A percentile compares a stretch with the other conserved stretches of the same genome.
Evolutionary conservation across 1,140 invertebrate genomes (phyloP).

Genomic region (Drosophila bifasciata): DNA sequence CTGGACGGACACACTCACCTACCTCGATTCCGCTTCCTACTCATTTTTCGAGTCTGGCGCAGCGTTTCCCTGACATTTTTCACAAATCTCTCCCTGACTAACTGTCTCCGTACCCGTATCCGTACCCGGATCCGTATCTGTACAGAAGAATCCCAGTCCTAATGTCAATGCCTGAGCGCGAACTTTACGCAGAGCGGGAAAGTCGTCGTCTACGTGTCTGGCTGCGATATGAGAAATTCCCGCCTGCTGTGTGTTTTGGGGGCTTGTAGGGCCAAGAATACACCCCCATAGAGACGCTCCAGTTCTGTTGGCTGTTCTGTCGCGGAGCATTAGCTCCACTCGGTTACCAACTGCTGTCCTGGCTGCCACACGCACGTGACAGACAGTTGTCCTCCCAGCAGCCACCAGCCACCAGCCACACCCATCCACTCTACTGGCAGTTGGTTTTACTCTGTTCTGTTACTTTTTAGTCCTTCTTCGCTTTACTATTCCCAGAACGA

Average conservation of each 20-base stretch:
- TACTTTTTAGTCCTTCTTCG: constrained; percentile 5
- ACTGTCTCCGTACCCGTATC: constrained; percentile 20
- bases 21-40: constrained; percentile 60
- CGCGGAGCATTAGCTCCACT: constrained; percentile 41
- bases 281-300: not conserved
- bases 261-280: too few relatives aligned
- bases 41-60: constrained; percentile 61
- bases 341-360: constrained; percentile 24
- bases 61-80: constrained; percentile 67
- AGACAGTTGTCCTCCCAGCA: constrained; percentile 19
- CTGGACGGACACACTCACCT: constrained; percentile 25
- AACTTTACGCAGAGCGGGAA: constrained; percentile 26
- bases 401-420: constrained; percentile 1
- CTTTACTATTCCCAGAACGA: constrained; percentile 1
- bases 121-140: constrained; percentile 13
- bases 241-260: constrained; percentile 10
- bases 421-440: not conserved
- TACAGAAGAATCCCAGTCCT: constrained; percentile 18
- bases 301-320: constrained; percentile 22
- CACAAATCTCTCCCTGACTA: constrained; percentile 61
- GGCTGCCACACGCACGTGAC: constrained; percentile 50
- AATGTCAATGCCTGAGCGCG: constrained; percentile 43
- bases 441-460: constrained; percentile 5
- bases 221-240: constrained; percentile 66
- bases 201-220: constrained; percentile 49